A percentile compares a stretch with the other conserved stretches of the same genome.
phyloP scores from a whole-genome alignment of 2,797 vertebrate genomes.

The Pygocentrus nattereri region DNA sequence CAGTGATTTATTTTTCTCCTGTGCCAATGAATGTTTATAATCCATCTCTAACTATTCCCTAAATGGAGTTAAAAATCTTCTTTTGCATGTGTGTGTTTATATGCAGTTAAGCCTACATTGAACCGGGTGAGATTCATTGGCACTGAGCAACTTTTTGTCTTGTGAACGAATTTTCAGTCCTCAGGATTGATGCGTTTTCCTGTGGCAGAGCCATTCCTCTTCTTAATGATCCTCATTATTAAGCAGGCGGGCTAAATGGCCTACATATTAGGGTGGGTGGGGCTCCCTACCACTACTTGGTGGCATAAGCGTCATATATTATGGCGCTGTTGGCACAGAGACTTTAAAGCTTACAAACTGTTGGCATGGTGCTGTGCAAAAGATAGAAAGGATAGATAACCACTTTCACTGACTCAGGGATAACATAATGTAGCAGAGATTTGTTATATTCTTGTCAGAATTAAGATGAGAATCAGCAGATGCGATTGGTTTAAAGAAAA shows the following conservation, averaged over 20 bases:
- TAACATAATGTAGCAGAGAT: neutral
- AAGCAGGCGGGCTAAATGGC: slow-evolving; percentile 59
- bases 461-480: too few species aligned
- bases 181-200: slow-evolving; percentile 58
- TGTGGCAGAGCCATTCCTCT: slow-evolving; percentile 59
- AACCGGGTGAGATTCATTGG: slow-evolving; percentile 46
- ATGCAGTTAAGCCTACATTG: slow-evolving; percentile 42
- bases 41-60: slow-evolving; percentile 10
- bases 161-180: slow-evolving; percentile 46
- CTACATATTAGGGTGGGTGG: slow-evolving; percentile 50
- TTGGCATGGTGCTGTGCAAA: neutral
- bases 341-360: neutral
- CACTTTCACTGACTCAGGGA: neutral
- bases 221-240: slow-evolving; percentile 65
- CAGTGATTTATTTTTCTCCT: neutral
- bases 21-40: slow-evolving; percentile 4
- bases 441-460: too few species aligned
- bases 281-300: slow-evolving; percentile 23
- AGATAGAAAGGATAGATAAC: slow-evolving; percentile 2
- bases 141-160: slow-evolving; percentile 46
- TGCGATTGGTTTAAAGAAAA: too few species aligned
- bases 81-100: neutral
- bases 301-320: slow-evolving; percentile 24
- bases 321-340: slow-evolving; percentile 20
- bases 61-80: slow-evolving; percentile 29